phyloP scores from a whole-genome alignment of 1,140 invertebrate species.

The Brachionus rubens region DNA sequence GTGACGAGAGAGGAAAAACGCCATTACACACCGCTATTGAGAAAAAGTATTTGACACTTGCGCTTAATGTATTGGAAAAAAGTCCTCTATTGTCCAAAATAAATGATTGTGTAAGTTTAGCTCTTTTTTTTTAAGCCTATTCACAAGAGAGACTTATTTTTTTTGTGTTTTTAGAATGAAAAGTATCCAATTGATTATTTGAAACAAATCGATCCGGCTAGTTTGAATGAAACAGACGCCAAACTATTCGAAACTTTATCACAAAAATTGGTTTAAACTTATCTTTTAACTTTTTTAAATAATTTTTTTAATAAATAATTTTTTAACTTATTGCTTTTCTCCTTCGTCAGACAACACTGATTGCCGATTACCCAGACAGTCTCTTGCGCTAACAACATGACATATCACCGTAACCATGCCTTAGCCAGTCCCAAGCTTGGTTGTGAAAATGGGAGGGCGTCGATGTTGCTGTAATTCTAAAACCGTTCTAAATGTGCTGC shows the following conservation, averaged over 20 bases:
- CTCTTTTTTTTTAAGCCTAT: not conserved
- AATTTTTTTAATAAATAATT: too few species aligned
- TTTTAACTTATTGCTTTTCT: too few species aligned
- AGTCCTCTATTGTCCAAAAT: conserved; percentile 18
- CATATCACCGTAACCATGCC: too few species aligned
- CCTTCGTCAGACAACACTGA: too few species aligned
- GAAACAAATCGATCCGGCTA: not conserved
- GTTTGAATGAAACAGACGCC: not conserved
- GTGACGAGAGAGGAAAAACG: conserved; percentile 13
- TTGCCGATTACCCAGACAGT: too few species aligned
- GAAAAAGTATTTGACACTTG: not conserved
- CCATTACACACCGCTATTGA: conserved; percentile 40
- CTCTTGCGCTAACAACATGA: too few species aligned
- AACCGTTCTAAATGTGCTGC: too few species aligned
- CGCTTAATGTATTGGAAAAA: conserved; percentile 12
- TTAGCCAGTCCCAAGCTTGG: too few species aligned
- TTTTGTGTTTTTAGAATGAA: not conserved
- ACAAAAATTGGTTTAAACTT: conserved; percentile 9
- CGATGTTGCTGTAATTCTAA: too few species aligned
- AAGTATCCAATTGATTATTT: conserved; percentile 31
- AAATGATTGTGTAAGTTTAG: conserved; percentile 42
- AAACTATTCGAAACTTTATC: not conserved
- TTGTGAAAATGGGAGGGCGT: too few species aligned
- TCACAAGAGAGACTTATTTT: not conserved
- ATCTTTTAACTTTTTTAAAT: not conserved